Conservation (phyloP, 1,140 invertebrate species). For the Brachionus paranguensis region DNA sequence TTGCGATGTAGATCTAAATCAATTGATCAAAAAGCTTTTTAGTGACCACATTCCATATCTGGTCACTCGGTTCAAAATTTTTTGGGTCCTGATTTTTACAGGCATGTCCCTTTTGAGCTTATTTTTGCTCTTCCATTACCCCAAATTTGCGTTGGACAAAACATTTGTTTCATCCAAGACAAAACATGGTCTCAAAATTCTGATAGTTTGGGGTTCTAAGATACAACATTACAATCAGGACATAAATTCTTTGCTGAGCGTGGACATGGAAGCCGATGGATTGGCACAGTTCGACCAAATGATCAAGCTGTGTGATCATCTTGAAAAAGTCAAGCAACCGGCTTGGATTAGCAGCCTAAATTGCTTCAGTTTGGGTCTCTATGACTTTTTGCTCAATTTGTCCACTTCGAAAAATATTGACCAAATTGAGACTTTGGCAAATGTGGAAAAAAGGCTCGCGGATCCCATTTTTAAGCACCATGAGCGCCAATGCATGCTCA, state of each 20-base stretch:
- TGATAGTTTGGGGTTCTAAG: not conserved
- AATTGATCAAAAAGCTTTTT: not conserved
- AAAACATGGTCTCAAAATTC: not conserved
- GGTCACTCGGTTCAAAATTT: not conserved
- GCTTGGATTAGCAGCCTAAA: not conserved
- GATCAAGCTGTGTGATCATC: not conserved
- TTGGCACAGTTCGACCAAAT: not conserved
- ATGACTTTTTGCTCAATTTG: not conserved
- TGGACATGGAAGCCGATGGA: not conserved
- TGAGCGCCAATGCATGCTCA: not conserved
- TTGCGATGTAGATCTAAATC: not conserved
- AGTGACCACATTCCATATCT: not conserved
- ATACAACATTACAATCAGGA: not conserved
- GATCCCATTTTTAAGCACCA: not conserved
- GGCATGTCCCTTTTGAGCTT: not conserved
- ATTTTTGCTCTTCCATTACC: not conserved
- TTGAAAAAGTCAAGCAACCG: not conserved
- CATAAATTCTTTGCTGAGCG: not conserved
- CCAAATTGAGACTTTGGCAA: not conserved
- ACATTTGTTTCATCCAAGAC: not conserved
- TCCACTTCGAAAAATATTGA: not conserved
- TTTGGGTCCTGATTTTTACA: not conserved
- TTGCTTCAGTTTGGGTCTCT: not conserved
- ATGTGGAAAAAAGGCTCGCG: not conserved
- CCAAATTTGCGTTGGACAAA: not conserved